Evolutionary conservation across 2,797 vertebrate species (phyloP).

Genomic region (Hemibagrus guttatus): DNA sequence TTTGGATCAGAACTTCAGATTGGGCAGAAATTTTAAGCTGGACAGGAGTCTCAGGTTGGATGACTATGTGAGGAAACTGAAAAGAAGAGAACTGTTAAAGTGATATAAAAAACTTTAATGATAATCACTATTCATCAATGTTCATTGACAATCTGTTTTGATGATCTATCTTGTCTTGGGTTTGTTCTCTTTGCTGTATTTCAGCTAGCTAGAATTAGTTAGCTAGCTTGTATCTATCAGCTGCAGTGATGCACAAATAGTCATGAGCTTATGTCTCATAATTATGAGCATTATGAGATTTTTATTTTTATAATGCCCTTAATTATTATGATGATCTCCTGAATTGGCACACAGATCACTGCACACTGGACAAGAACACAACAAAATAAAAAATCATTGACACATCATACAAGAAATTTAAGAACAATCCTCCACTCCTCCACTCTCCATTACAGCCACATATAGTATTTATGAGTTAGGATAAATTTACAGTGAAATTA

Average conservation of each 20-base stretch:
- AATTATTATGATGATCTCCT: not conserved
- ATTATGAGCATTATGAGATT: not conserved
- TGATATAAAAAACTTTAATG: too few species aligned
- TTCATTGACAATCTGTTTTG: not conserved
- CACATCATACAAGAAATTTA: conserved; percentile 7
- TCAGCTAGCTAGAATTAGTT: not conserved
- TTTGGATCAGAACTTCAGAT: not conserved
- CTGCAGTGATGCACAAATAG: not conserved
- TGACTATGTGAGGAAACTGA: not conserved
- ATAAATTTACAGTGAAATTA: not conserved
- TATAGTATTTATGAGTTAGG: not conserved
- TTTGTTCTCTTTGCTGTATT: not conserved
- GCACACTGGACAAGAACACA: not conserved
- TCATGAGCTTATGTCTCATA: not conserved
- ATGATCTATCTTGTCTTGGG: not conserved
- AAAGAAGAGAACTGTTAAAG: not conserved
- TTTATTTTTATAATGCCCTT: not conserved
- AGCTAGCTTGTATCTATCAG: not conserved
- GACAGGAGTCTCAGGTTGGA: not conserved
- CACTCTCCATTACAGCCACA: not conserved
- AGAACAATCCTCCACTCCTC: not conserved
- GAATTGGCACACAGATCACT: not conserved
- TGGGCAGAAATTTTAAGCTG: not conserved
- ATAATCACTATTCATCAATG: too few species aligned
- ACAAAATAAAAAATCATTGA: not conserved